Base-by-base conservation (phyloP, 2,113 vertebrate species). In the Dicrurus megarhynchus region DNA sequence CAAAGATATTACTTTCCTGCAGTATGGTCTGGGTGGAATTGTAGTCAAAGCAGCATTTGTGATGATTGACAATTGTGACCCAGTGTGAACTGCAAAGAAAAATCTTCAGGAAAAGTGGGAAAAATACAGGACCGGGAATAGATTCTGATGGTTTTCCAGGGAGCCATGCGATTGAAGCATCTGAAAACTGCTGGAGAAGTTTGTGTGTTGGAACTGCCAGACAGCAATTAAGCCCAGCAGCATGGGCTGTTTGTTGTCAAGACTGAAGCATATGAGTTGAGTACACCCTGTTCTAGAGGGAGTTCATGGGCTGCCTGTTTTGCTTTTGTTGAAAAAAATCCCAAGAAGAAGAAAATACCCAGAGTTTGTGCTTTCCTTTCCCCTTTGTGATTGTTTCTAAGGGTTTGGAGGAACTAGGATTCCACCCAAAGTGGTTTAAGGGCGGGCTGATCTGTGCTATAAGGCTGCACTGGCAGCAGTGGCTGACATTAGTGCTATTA, bases 261-360 rank as follows among this genome's bases (percentile, higher is more conserved):
- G 91, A 71, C 69, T 81, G 86, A 63, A 90, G 73, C 94, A 63
- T 55, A 76, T 11, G 82, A 95, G 65, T 68, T 35, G 75, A 82
- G 95, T 79, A 95, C 95, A 64, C 83, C 68, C 90, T 89, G 91
- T 95, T 95, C 94, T 77, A 52, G 76, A 87, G 87, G 64, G 75
- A 67, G 52, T 93, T 91, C 90, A 89, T 64, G 77, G 77, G 65
- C 64, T 87, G 86, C 28, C 84, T 94, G 75, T 18, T 94, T 87
- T 46, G 50, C 44, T 84, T 83, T 47, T n/a, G 27, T 50, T 78
- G 41, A 24, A 37, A 64, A 90, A 84, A 75, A 8, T 56, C 13
- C 24, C 61, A 69, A 65, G 79, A 90, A 80, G 86, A 90, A 92
- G 65, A 75, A 92, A 93, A 75, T 52, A 84, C 42, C 26, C 63